Conservation (phyloP, 1,140 invertebrate genomes). For the Neomicropteryx cornuta region DNA sequence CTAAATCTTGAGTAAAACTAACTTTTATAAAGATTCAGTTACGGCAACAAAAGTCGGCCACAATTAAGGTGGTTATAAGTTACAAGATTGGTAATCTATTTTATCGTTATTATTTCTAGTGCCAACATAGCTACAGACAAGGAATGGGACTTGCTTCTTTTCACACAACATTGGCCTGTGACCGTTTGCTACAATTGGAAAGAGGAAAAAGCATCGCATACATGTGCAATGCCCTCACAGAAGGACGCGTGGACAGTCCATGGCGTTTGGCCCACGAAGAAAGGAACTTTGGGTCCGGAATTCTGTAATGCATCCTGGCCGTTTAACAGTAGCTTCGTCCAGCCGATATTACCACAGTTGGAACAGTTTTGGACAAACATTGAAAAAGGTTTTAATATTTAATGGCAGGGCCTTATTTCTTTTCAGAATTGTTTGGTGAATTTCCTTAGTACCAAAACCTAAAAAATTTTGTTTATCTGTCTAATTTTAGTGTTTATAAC, state of each 20-base stretch:
- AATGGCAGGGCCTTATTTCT: too few species aligned
- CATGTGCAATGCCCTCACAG: constrained; percentile 49
- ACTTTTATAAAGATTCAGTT: too few species aligned
- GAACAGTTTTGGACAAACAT: constrained; percentile 64
- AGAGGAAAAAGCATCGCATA: constrained; percentile 44
- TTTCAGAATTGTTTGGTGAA: too few species aligned
- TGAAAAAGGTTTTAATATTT: constrained; percentile 34
- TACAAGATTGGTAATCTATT: too few species aligned
- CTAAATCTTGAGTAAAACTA: too few species aligned
- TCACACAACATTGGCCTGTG: constrained; percentile 70
- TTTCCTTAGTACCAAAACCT: too few species aligned
- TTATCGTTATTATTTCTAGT: too few species aligned
- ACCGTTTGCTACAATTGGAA: constrained; percentile 63
- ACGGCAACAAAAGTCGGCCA: too few species aligned
- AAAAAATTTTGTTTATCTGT: too few species aligned
- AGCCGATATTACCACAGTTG: constrained; percentile 47
- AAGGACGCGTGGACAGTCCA: constrained; percentile 65
- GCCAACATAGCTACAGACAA: too few species aligned
- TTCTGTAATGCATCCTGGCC: constrained; percentile 56
- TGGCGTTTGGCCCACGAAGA: constrained; percentile 71
- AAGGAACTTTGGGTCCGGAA: constrained; percentile 48
- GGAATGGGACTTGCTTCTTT: constrained; percentile 65
- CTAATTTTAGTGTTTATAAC: too few species aligned
- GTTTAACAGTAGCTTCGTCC: constrained; percentile 49
- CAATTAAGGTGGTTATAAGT: too few species aligned